Evolutionary conservation across 2,113 vertebrate genomes (phyloP), one percentile per base, ranked within the genome.

Genomic region (Ctenodactylus gundi): DNA sequence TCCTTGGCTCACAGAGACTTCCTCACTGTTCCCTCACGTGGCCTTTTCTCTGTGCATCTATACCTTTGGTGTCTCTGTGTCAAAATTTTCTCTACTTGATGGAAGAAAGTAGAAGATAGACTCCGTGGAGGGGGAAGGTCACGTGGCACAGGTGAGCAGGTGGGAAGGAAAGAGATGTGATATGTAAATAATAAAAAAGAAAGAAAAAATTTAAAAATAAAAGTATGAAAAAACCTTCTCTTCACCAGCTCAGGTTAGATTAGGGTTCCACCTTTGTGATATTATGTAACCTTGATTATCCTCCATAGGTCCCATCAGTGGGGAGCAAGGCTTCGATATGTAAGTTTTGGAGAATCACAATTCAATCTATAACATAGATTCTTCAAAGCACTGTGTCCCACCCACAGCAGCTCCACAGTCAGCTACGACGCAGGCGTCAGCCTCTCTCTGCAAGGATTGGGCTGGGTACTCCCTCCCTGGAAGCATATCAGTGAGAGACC

Each of bases 11-110:
- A 20, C 39, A 73, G 78, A 39, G 3, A 0, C 41, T 67, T 85
- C 60, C 64, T 29, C 0, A 0, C 20, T 39, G 53, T 18, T 39
- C 49, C 70, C 34, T 87, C n/a, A 5, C 0, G 0, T 5, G 68
- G 64, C 25, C 73, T 68, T 51, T 82, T 34, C 76, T 92, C 65
- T 70, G 25, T 41, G 7, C 11, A 34, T 0, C 6, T 41, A 53
- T 6, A 7, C 21, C 17, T 51, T 21, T 53, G 81, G 23, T 68
- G 41, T 67, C 57, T 27, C 23, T 51, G 31, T n/a, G 46, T 25
- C 49, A 57, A 65, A 11, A 41, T 87, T 70, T 53, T 49, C 21
- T 88, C 78, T n/a, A n/a, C n/a, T n/a, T n/a, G n/a, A n/a, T n/a
- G n/a, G n/a, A n/a, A n/a, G n/a, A n/a, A n/a, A n/a, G n/a, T n/a